These are phyloP conservation scores for Tetragonula carbonaria DNA, from an alignment of 2,888 invertebrate genomes.

Conservation along the genomic window DNA sequence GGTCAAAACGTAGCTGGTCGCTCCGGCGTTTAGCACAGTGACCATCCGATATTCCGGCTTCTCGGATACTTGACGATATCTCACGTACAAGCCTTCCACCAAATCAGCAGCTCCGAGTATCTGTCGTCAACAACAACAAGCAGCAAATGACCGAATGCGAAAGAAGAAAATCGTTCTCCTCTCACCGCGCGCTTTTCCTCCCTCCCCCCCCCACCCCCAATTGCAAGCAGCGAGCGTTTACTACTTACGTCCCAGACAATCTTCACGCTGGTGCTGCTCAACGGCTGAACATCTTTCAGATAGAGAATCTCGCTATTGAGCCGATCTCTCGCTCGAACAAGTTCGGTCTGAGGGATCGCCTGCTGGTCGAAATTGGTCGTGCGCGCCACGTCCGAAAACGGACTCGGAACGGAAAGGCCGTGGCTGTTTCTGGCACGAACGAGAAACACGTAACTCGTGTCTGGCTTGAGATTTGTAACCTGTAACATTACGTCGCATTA, in stretches of 20 bases:
- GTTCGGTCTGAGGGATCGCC: slow-evolving; percentile 90
- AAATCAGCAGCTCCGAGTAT: slow-evolving; percentile 85
- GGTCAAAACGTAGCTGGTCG: slow-evolving; percentile 90
- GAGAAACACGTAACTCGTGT: slow-evolving; percentile 93
- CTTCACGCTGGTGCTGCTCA: slow-evolving; percentile 91
- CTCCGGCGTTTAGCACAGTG: slow-evolving; percentile 89
- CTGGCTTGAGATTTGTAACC: slow-evolving; percentile 89
- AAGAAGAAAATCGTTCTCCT: too few relatives aligned
- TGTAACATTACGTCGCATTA: slow-evolving; percentile 64
- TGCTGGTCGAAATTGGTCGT: slow-evolving; percentile 88
- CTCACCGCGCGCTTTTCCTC: too few relatives aligned
- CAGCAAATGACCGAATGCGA: too few relatives aligned
- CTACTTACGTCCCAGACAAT: slow-evolving; percentile 91
- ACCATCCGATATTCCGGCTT: slow-evolving; percentile 88
- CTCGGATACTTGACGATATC: slow-evolving; percentile 85
- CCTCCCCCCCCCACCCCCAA: too few relatives aligned
- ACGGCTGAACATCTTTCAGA: slow-evolving; percentile 87
- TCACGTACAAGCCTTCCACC: slow-evolving; percentile 90
- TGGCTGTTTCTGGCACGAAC: slow-evolving; percentile 94
- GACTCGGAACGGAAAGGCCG: slow-evolving; percentile 93
- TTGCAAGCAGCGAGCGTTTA: too few relatives aligned
- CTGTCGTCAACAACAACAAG: slow-evolving; percentile 54
- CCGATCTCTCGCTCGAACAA: slow-evolving; percentile 91
- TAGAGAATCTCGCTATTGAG: slow-evolving; percentile 92
- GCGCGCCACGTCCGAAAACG: slow-evolving; percentile 89